Base-by-base conservation (phyloP, 1,140 invertebrate species). In the Psilanteris sp. region DNA sequence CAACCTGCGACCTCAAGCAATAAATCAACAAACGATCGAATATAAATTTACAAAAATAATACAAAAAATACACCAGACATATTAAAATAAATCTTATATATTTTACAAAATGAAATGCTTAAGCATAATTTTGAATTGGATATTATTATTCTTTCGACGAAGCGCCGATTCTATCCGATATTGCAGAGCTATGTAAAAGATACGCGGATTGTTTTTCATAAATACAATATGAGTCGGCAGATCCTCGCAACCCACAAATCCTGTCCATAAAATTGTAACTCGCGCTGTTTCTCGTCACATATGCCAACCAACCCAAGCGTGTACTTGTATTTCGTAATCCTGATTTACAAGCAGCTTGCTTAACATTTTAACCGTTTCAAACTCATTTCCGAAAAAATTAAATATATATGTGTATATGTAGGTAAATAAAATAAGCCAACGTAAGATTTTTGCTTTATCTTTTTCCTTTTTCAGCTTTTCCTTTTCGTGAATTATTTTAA, bases 191-290 rank as follows among this genome's bases (percentile, higher is more conserved):
- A 32, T 50, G 48, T 26, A 31, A 36, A 34, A 61, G 64, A 76
- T 77, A 43, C 44, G 26, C 37, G 62, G 75, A 81, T 79, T 81
- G 79, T 78, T 79, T 79, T 81, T 79, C 74, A 77, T 79, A 81
- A 78, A 78, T 73, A 81, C 71, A 79, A 77, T 71, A 62, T 32
- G 68, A 29, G 46, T n/a, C 43, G 59, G 20, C 44, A 43, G 20
- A 68, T 62, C 39, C 11, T 27, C 29, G 48, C 54, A 50, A 37
- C 24, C 20, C 64, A 34, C 43, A 64, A 72, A 73, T 72, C 54
- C 59, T 34, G 31, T 52, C 36, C 54, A 68, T 73, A 54, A 68
- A 64, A 61, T 68, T 75, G 74, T 82, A 81, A 83, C 71, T 81
- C 78, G 80, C 70, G 75, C 61, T 77, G 54, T 48, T 44, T 64